A percentile compares a stretch with the other conserved stretches of the same genome.
phyloP scores from a whole-genome alignment of 2,888 invertebrate species.

The Tethea ocularis region DNA sequence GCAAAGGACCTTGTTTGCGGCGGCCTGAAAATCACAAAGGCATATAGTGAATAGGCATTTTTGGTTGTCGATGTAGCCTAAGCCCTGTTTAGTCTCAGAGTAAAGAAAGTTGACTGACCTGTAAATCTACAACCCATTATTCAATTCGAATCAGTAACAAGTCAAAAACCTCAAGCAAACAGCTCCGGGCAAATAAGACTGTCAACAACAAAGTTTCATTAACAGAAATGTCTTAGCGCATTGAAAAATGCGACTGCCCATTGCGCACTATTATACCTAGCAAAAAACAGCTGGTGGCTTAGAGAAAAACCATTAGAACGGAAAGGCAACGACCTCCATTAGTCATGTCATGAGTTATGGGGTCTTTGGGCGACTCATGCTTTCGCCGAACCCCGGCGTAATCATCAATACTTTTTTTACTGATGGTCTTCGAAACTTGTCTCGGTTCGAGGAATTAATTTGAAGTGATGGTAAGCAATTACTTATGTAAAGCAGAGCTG shows the following conservation, averaged over 20 bases:
- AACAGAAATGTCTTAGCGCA: constrained; percentile 1
- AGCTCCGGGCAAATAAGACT: neutral
- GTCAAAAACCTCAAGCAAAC: neutral
- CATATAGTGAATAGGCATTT: too few species aligned
- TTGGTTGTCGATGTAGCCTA: too few species aligned
- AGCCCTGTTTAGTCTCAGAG: neutral
- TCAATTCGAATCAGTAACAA: neutral
- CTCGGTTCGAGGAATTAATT: neutral
- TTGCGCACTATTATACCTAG: constrained; percentile 21
- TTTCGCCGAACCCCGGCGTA: constrained; percentile 4
- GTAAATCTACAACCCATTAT: neutral
- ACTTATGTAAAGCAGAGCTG: neutral
- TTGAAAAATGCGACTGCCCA: constrained; percentile 13
- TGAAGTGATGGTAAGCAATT: neutral
- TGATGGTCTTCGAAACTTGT: neutral
- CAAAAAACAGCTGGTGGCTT: constrained; percentile 31
- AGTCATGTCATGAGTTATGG: constrained; percentile 31
- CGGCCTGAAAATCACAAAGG: too few species aligned
- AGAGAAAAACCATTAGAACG: constrained; percentile 43
- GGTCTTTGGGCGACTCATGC: constrained; percentile 3
- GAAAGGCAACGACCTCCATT: constrained; percentile 35
- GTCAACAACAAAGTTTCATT: neutral
- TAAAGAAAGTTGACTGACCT: neutral
- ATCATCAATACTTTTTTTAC: neutral
- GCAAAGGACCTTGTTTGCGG: too few species aligned